Evolutionary conservation across 2,888 invertebrate genomes (phyloP), one percentile per base, ranked within the genome.

Genomic region (Perizoma flavofasciatum): DNA sequence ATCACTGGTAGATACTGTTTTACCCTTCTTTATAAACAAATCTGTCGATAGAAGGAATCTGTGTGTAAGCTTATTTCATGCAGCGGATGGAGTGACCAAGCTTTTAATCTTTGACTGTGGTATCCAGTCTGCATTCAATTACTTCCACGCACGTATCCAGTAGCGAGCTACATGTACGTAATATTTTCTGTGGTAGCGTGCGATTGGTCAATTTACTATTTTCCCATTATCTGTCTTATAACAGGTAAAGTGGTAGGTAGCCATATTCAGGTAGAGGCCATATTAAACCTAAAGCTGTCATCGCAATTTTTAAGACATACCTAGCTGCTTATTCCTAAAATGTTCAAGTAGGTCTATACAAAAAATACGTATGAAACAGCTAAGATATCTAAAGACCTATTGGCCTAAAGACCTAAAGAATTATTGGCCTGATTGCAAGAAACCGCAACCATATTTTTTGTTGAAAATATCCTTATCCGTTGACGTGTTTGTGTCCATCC

Each of bases 161-260:
- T 65, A 63, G 69, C 60, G 53, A 72, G 63, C 41, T 70, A 54
- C 56, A 58, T 62, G 54, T 55, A 58, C 61, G 57, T 62, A 65
- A 72, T 69, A 67, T 54, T 56, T 59, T 56, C 55, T 59, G 57
- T 48, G 57, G 68, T 62, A 11, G 58, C 70, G 63, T 75, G 68
- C 78, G 80, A 86, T 85, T 85, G 84, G 80, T 75, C 84, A 83
- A 83, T 85, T 84, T 83, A 75, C 76, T 70, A 73, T 76, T 75
- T 76, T 71, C 76, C 73, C 82, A 62, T 58, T 61, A 57, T 61
- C 57, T 57, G 43, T 54, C 53, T 49, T 56, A 61, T 56, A 55
- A 60, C 49, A 52, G 60, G 49, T 39, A 47, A 48, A 45, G 57
- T 55, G 46, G 35, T 45, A 39, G 55, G n/a, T n/a, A n/a, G 22